Percentiles rank a stretch among this genome's conserved stretches.
phyloP scores from a whole-genome alignment of 2,113 vertebrate species.

The Nothobranchius furzeri region DNA sequence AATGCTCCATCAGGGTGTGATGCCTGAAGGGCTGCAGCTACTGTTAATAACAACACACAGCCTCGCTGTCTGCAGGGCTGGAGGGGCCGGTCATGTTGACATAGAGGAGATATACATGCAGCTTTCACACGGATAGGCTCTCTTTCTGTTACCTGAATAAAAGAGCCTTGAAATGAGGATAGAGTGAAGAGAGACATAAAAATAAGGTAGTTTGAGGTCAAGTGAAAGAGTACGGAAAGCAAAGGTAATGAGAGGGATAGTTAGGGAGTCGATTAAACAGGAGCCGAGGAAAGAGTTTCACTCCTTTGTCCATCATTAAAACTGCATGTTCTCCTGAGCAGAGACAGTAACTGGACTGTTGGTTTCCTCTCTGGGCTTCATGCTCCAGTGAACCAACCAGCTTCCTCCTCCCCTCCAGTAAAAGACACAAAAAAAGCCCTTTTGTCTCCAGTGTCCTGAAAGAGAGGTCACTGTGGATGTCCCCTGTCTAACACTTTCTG shows the following conservation, averaged over 20 bases:
- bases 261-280: constrained; percentile 35
- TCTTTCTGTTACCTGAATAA: not conserved
- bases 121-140: not conserved
- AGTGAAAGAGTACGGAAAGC: constrained; percentile 13
- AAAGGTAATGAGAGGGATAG: constrained; percentile 16
- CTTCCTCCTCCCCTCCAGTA: constrained; percentile 52
- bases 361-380: constrained; percentile 42
- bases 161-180: constrained; percentile 12
- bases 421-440: constrained; percentile 41
- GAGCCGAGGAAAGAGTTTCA: too few species aligned
- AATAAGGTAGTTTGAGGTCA: constrained; percentile 44
- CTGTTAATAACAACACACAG: constrained; percentile 23
- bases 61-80: constrained; percentile 25
- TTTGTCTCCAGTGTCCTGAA: constrained; percentile 54
- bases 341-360: constrained; percentile 58
- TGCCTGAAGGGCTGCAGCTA: constrained; percentile 12
- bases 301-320: constrained; percentile 56
- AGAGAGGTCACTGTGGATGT: constrained; percentile 38
- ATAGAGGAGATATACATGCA: too few species aligned
- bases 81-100: too few species aligned
- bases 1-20: constrained; percentile 23
- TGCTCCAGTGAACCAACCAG: constrained; percentile 59
- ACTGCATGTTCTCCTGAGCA: too few species aligned
- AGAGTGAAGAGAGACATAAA: constrained; percentile 17
- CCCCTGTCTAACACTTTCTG: constrained; percentile 28